A percentile compares a stretch with the other conserved stretches of the same genome.
Evolutionary conservation across 2,113 vertebrate genomes (phyloP).

Genomic region (Tinamus guttatus): DNA sequence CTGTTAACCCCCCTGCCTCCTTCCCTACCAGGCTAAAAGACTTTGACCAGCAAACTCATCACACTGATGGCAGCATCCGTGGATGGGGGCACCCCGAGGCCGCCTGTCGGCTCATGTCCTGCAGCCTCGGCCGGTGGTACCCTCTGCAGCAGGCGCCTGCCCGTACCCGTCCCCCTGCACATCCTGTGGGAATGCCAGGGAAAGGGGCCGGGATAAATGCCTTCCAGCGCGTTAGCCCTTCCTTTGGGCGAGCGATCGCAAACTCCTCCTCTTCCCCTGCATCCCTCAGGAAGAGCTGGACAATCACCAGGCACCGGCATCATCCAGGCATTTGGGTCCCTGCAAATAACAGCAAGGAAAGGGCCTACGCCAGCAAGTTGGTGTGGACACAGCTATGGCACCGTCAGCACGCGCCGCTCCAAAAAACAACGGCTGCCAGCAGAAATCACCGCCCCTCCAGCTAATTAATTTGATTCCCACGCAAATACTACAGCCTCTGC

Average conservation of each 20-base stretch:
- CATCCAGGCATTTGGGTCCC: background rate
- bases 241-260: background rate
- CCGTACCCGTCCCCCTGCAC: accelerated
- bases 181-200: accelerated
- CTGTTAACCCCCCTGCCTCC: too few relatives aligned
- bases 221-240: background rate
- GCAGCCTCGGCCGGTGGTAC: too few relatives aligned
- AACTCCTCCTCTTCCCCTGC: background rate
- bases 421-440: background rate
- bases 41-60: too few relatives aligned
- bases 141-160: too few relatives aligned
- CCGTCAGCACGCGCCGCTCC: accelerated
- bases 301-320: background rate
- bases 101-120: too few relatives aligned
- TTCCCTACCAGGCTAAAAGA: too few relatives aligned
- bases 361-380: accelerated
- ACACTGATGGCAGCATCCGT: too few relatives aligned
- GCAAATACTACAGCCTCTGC: background rate
- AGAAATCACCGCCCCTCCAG: conserved; percentile 11
- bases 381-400: background rate
- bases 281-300: background rate
- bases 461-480: background rate
- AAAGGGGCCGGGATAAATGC: background rate
- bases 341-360: background rate
- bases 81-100: too few relatives aligned